phyloP scores from a whole-genome alignment of 2,797 vertebrate genomes.

The Acrossocheilus fasciatus region DNA sequence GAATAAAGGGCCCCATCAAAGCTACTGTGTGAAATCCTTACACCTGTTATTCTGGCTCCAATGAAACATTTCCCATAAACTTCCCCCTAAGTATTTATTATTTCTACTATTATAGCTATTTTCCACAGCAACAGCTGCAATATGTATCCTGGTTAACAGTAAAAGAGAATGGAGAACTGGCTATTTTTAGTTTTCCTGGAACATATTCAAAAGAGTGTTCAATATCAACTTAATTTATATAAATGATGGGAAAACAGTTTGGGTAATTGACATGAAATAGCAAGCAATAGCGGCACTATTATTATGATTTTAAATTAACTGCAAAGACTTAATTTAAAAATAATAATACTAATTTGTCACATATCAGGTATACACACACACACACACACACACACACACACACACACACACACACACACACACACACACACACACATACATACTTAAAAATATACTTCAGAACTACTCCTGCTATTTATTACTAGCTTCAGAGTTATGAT shows the following conservation, averaged over 20 bases:
- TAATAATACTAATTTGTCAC: not conserved
- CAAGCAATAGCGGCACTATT: not conserved
- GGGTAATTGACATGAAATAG: not conserved
- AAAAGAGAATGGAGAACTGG: slow-evolving; percentile 24
- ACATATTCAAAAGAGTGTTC: slow-evolving; percentile 58
- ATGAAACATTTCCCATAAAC: slow-evolving; percentile 45
- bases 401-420: no score
- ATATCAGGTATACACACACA: not conserved
- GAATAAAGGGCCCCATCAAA: slow-evolving; percentile 7
- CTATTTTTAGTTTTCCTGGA: slow-evolving; percentile 76
- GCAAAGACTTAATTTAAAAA: not conserved
- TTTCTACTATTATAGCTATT: slow-evolving; percentile 64
- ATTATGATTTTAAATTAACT: not conserved
- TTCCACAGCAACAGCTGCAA: slow-evolving; percentile 65
- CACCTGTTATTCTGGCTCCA: slow-evolving; percentile 52
- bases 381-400: no score
- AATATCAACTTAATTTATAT: slow-evolving; percentile 21
- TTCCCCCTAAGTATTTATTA: slow-evolving; percentile 57
- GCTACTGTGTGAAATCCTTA: slow-evolving; percentile 44
- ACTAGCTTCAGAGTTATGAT: not conserved
- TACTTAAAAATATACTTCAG: no score
- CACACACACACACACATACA: no score
- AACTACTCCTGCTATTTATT: not conserved
- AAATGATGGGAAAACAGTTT: not conserved
- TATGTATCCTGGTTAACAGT: slow-evolving; percentile 49